Percentiles rank a stretch among this genome's conserved stretches.
phyloP scores from a whole-genome alignment of 2,888 invertebrate genomes.

The Lysandra bellargus region DNA sequence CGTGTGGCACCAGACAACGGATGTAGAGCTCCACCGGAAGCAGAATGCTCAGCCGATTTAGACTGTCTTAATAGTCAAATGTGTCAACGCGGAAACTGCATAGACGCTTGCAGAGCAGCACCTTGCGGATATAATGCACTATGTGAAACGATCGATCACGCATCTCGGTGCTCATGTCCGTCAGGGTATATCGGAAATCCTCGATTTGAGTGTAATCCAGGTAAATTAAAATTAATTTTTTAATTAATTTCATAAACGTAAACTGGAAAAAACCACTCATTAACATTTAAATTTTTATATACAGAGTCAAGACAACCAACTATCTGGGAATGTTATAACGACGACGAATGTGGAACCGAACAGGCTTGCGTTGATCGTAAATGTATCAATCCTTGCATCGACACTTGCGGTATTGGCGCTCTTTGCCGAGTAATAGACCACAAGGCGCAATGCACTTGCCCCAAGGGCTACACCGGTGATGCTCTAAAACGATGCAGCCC shows the following conservation, averaged over 20 bases:
- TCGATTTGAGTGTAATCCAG: constrained; percentile 85
- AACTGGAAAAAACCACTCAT: neutral
- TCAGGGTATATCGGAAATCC: constrained; percentile 89
- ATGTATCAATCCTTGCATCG: constrained; percentile 89
- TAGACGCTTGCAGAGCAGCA: constrained; percentile 88
- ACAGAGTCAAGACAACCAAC: constrained; percentile 68
- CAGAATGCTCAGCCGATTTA: constrained; percentile 85
- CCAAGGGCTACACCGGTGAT: constrained; percentile 87
- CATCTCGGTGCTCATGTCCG: constrained; percentile 89
- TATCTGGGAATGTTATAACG: constrained; percentile 86
- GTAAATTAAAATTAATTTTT: constrained; percentile 56
- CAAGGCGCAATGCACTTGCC: constrained; percentile 89
- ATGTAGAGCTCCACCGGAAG: constrained; percentile 82
- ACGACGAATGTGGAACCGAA: constrained; percentile 88
- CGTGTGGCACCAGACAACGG: constrained; percentile 86
- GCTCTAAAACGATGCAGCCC: constrained; percentile 86
- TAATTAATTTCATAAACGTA: neutral
- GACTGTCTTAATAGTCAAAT: constrained; percentile 88
- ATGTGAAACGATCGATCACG: constrained; percentile 88
- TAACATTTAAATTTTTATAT: constrained; percentile 36
- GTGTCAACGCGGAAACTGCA: constrained; percentile 87
- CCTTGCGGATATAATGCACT: constrained; percentile 91
- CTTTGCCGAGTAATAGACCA: constrained; percentile 90
- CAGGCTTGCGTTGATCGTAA: constrained; percentile 87
- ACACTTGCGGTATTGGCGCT: constrained; percentile 89